Evolutionary conservation across 2,888 invertebrate genomes (phyloP).

Genomic region (Scotopteryx bipunctaria): DNA sequence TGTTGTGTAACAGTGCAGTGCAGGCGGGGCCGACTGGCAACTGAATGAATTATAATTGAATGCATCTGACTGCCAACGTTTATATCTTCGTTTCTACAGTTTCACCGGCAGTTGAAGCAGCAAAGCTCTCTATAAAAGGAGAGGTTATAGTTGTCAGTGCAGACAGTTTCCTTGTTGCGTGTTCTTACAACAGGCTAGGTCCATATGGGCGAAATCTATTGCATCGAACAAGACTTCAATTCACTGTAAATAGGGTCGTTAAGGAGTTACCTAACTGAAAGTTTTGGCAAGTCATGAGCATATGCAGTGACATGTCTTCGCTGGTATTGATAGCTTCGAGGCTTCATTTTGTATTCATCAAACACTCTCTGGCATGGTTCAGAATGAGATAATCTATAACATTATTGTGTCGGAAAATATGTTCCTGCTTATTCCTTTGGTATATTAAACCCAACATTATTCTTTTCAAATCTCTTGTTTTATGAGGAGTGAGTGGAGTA

Average conservation of each 20-base stretch:
- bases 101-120: background rate
- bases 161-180: constrained; percentile 21
- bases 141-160: constrained; percentile 26
- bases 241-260: constrained; percentile 10
- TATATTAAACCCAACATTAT: no score
- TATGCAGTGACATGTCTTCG: constrained; percentile 1
- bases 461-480: no score
- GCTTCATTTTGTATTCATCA: no score
- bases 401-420: background rate
- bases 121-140: constrained; percentile 12
- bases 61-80: constrained; percentile 4
- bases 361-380: no score
- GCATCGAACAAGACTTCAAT: constrained; percentile 21
- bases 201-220: constrained; percentile 8
- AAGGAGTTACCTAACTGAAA: constrained; percentile 11
- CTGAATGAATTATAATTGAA: constrained; percentile 15
- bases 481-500: no score
- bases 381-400: no score
- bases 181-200: background rate
- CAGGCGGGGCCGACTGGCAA: background rate
- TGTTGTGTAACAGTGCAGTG: constrained; percentile 7
- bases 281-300: constrained; percentile 10
- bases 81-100: background rate
- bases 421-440: background rate
- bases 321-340: background rate